Conservation (phyloP, 1,140 invertebrate genomes). For the Chironomus tepperi region DNA sequence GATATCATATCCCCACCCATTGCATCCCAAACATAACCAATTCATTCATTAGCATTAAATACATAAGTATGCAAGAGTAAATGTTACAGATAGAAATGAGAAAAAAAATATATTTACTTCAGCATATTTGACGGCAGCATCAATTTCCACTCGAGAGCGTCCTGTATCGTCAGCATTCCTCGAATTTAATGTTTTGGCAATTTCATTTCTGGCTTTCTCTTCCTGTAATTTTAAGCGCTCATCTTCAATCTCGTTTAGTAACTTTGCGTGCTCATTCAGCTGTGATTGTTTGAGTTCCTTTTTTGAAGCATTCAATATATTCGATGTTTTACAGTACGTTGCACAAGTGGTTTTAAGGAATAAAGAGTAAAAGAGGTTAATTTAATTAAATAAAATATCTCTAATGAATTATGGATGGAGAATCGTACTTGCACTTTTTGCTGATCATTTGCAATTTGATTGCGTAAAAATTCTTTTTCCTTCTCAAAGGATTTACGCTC, state of each 20-base stretch:
- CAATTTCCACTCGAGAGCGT: constrained; percentile 40
- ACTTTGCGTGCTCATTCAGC: constrained; percentile 40
- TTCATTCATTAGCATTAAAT: too few relatives aligned
- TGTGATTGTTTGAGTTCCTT: constrained; percentile 40
- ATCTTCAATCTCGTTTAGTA: constrained; percentile 40
- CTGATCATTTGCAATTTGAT: constrained; percentile 36
- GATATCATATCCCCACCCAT: too few relatives aligned
- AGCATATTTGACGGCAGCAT: constrained; percentile 43
- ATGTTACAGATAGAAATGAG: too few relatives aligned
- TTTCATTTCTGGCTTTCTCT: constrained; percentile 41
- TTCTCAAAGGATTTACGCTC: constrained; percentile 39
- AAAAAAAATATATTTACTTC: constrained; percentile 25
- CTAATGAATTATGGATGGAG: neutral
- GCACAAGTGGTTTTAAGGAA: neutral
- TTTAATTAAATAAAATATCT: neutral
- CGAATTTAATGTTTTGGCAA: constrained; percentile 36
- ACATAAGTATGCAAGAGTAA: too few relatives aligned
- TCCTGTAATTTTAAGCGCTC: constrained; percentile 38
- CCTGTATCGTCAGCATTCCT: constrained; percentile 33
- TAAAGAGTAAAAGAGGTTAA: neutral
- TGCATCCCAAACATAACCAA: too few relatives aligned
- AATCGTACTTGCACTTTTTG: constrained; percentile 37
- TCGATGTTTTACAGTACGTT: too few relatives aligned
- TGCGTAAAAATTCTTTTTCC: constrained; percentile 39
- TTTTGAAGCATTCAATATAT: constrained; percentile 25